Conservation (phyloP, 2,113 vertebrate species). For the Festucalex cinctus region DNA sequence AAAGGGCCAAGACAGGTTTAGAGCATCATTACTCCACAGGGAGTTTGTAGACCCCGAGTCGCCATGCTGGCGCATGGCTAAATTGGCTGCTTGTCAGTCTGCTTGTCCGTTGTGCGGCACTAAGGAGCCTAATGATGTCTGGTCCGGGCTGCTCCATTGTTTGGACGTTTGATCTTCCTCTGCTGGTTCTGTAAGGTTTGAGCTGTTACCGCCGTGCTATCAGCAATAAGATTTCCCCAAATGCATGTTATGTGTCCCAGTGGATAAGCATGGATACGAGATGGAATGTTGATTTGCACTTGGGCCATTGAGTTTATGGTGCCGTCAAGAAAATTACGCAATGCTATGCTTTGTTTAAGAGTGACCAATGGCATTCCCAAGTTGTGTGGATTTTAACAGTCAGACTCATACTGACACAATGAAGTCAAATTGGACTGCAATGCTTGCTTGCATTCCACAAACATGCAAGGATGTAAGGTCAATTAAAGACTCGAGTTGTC, state of each 20-base stretch:
- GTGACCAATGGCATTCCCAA: too few species aligned
- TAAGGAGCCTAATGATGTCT: constrained; percentile 66
- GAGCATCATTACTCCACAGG: constrained; percentile 68
- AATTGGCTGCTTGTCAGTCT: constrained; percentile 70
- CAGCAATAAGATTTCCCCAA: background rate
- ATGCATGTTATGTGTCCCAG: constrained; percentile 7
- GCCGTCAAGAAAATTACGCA: background rate
- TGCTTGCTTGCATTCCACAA: background rate
- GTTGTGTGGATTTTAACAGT: background rate
- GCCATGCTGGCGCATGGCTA: constrained; percentile 54
- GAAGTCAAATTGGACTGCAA: background rate
- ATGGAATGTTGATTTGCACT: constrained; percentile 21
- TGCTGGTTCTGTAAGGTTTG: constrained; percentile 32
- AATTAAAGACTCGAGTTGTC: background rate
- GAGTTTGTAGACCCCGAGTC: constrained; percentile 47
- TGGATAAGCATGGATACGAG: constrained; percentile 1
- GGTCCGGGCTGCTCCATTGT: constrained; percentile 55
- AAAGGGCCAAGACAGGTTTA: constrained; percentile 58
- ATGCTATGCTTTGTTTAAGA: background rate
- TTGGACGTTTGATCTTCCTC: constrained; percentile 55
- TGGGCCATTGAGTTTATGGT: constrained; percentile 11
- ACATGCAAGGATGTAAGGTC: background rate
- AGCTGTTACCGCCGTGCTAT: background rate
- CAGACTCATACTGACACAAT: background rate
- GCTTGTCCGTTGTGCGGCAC: constrained; percentile 55